Base-by-base conservation (phyloP, 2,888 invertebrate genomes). In the Corythucha ciliata region DNA sequence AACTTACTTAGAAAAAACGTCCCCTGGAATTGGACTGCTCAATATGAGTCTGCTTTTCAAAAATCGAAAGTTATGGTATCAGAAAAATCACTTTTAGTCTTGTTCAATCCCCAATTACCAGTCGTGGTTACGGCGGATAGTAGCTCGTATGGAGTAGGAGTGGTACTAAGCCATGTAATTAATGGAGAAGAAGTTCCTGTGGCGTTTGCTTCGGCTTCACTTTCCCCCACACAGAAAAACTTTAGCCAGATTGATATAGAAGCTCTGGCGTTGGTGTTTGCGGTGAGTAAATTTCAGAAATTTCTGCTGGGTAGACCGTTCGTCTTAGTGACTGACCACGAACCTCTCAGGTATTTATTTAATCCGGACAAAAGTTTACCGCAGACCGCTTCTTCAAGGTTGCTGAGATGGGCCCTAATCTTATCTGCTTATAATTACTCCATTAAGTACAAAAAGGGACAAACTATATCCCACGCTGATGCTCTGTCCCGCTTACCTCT, bases 81-180 rank as follows among this genome's bases (percentile, higher is more conserved):
- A 26, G 54, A 57, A 10, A 21, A 50, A 51, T 41, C 33, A 61
- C 63, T 40, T 64, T 56, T 50, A 61, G 62, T 33, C 55, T 48
- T 46, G 51, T 60, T n/a, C 20, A 54, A 29, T 58, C 59, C 33
- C 61, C n/a, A n/a, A n/a, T n/a, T n/a, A n/a, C n/a, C n/a, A n/a
- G n/a, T n/a, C n/a, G n/a, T 61, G 16, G 24, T 57, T 8, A 60
- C 64, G 6, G 62, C 63, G 12, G 63, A 64, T 44, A 62, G 59
- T 21, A 58, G 57, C 27, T 25, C 58, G 21, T 44, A 36, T 60
- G 61, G 60, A 25, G 25, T 59, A 12, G 61, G 59, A 42, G 60
- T 58, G 12, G 53, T 58, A 6, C 53, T 61, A 26, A 56, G 58
- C 51, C 59, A 61, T 34, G 10, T 29, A 10, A 32, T 45, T 12